Conservation (phyloP, 2,888 invertebrate genomes). For the Mythimna lalbum region DNA sequence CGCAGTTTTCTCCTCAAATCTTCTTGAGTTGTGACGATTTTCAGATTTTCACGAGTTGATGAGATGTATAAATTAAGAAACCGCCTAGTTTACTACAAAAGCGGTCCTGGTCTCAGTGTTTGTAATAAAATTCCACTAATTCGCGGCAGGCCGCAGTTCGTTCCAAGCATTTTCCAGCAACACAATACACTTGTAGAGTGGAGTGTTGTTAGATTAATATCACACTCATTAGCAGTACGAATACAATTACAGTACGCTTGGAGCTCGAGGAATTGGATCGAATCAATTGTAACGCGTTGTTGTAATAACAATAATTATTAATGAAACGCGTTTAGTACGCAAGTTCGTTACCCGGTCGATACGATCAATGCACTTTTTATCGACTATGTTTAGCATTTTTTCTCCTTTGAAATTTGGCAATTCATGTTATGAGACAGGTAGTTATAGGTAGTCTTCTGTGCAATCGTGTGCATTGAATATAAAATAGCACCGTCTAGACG, state of each 20-base stretch:
- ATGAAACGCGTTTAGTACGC: constrained; percentile 61
- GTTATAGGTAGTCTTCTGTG: constrained; percentile 12
- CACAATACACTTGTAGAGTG: constrained; percentile 26
- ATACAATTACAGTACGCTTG: constrained; percentile 63
- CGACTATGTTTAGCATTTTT: constrained; percentile 11
- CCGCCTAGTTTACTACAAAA: background rate
- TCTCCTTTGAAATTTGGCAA: constrained; percentile 7
- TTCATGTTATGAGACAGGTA: background rate
- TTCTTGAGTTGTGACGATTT: background rate
- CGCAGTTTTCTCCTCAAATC: no score
- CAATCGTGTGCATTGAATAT: constrained; percentile 57
- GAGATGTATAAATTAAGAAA: background rate
- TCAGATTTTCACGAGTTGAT: background rate
- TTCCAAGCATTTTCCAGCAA: constrained; percentile 9
- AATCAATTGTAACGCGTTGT: constrained; percentile 72
- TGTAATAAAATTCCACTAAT: constrained; percentile 4
- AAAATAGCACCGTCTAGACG: constrained; percentile 58
- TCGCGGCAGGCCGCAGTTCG: background rate
- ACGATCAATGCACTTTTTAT: constrained; percentile 64
- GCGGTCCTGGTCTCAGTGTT: background rate
- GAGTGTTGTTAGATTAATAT: constrained; percentile 49
- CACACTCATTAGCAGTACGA: constrained; percentile 49
- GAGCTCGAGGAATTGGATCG: constrained; percentile 73
- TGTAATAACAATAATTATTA: constrained; percentile 68
- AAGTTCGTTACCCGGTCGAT: constrained; percentile 66